phyloP scores from a whole-genome alignment of 2,888 invertebrate genomes.

The Campopleginae sp. region DNA sequence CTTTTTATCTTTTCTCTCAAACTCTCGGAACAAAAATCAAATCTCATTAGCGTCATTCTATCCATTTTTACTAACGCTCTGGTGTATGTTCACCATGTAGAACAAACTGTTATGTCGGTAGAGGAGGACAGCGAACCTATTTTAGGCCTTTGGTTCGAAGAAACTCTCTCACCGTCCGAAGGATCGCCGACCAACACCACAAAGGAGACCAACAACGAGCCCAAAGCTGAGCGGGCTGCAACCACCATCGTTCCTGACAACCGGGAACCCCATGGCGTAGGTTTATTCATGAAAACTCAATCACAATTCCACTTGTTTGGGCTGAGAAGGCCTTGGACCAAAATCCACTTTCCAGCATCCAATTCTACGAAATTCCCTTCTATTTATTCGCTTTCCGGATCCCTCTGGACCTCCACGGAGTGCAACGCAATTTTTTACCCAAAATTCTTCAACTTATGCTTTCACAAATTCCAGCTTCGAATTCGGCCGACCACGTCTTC shows the following conservation, averaged over 20 bases:
- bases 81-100: slow-evolving; percentile 78
- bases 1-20: slow-evolving; percentile 39
- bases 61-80: slow-evolving; percentile 77
- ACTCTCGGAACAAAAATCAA: slow-evolving; percentile 53
- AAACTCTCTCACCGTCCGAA: slow-evolving; percentile 93
- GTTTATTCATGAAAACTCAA: slow-evolving; percentile 68
- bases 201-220: slow-evolving; percentile 84
- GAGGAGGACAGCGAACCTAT: slow-evolving; percentile 93
- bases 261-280: slow-evolving; percentile 90
- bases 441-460: slow-evolving; percentile 24
- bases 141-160: slow-evolving; percentile 97
- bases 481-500: not conserved
- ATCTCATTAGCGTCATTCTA: slow-evolving; percentile 72
- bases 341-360: slow-evolving; percentile 11
- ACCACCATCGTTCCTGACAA: slow-evolving; percentile 90
- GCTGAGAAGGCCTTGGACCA: not conserved
- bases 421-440: not conserved
- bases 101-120: slow-evolving; percentile 83
- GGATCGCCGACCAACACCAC: slow-evolving; percentile 86
- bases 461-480: not conserved
- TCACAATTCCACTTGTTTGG: not conserved
- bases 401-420: not conserved
- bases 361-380: not conserved
- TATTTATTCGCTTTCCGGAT: not conserved
- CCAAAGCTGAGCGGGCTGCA: slow-evolving; percentile 85